Evolutionary conservation across 2,888 invertebrate genomes (phyloP).

Genomic region (Lagria hirta): DNA sequence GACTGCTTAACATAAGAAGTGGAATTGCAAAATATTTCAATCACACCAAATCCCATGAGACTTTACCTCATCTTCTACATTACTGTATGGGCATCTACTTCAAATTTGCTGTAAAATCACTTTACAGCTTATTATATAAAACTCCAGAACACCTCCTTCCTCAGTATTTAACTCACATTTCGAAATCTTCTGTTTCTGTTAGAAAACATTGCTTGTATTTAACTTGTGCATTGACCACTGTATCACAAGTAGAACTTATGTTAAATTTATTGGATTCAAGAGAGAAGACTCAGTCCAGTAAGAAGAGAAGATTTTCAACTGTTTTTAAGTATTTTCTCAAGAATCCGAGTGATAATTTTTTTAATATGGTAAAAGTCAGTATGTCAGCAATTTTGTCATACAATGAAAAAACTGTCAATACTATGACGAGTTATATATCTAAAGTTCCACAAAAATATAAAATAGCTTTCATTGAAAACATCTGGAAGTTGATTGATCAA

Average conservation of each 20-base stretch:
- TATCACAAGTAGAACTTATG: constrained; percentile 21
- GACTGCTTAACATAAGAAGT: constrained; percentile 29
- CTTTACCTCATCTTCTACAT: constrained; percentile 26
- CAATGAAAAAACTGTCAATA: constrained; percentile 29
- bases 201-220: constrained; percentile 35
- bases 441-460: constrained; percentile 28
- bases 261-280: constrained; percentile 15
- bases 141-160: constrained; percentile 28
- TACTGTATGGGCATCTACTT: constrained; percentile 36
- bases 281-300: constrained; percentile 23
- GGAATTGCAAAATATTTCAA: constrained; percentile 23
- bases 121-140: constrained; percentile 32
- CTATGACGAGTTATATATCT: constrained; percentile 9
- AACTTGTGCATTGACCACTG: constrained; percentile 24
- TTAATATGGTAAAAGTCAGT: constrained; percentile 24
- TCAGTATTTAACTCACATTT: constrained; percentile 24
- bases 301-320: constrained; percentile 31
- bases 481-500: no score
- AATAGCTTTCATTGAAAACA: no score
- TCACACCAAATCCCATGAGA: constrained; percentile 14
- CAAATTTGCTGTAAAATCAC: constrained; percentile 26
- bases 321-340: constrained; percentile 32
- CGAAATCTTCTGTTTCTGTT: constrained; percentile 30
- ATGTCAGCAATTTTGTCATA: constrained; percentile 28
- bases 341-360: constrained; percentile 27